These are phyloP conservation scores for Microtus ochrogaster DNA, from an alignment of 2,113 vertebrate species.

Conservation along the genomic window DNA sequence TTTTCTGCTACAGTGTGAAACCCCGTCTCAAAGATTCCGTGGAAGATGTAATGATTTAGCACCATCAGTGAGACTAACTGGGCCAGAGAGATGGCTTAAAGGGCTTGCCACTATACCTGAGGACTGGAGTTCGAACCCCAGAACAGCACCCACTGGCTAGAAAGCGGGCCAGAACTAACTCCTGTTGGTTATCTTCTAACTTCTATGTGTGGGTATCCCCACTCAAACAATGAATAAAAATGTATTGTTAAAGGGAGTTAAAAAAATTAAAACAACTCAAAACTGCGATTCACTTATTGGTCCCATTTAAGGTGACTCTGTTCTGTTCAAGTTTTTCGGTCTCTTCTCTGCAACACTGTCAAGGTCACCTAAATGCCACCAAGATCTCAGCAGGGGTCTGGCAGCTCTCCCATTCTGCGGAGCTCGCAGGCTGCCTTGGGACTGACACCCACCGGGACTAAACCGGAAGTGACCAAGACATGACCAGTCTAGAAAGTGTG, in stretches of 20 bases:
- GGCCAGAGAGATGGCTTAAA: background rate
- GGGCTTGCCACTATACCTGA: background rate
- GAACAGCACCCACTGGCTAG: background rate
- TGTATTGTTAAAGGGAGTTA: background rate
- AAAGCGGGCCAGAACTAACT: background rate
- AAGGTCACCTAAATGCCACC: background rate
- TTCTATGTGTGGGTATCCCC: too few species aligned
- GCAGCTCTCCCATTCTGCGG: background rate
- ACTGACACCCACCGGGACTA: background rate
- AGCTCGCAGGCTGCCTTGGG: fast-evolving
- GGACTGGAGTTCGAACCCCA: background rate
- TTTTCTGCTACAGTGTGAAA: background rate
- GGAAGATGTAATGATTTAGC: background rate
- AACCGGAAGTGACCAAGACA: background rate
- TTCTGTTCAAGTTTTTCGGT: background rate
- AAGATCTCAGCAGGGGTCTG: background rate
- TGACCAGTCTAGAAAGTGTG: background rate
- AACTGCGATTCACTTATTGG: background rate
- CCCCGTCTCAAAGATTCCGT: background rate
- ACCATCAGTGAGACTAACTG: background rate
- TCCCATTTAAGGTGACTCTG: background rate
- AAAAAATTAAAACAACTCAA: background rate
- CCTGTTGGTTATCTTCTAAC: background rate
- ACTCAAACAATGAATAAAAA: background rate
- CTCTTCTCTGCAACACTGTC: background rate